Conservation (phyloP, 2,113 vertebrate genomes). For the Cranoglanis bouderius region DNA sequence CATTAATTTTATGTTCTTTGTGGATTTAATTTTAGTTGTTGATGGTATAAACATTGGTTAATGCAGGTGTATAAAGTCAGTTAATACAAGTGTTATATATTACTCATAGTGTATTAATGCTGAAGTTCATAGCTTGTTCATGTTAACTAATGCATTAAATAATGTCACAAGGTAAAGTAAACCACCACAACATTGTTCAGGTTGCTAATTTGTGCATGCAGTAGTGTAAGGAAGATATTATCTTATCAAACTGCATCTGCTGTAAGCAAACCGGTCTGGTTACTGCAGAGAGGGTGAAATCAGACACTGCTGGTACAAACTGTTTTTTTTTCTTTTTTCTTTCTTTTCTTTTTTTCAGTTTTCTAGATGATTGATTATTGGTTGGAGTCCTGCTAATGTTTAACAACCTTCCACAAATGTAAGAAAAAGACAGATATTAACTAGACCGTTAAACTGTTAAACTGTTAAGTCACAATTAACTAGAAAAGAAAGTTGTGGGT, state of each 20-base stretch:
- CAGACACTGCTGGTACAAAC: slow-evolving; percentile 3
- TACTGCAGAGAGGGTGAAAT: not conserved
- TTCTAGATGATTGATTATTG: slow-evolving; percentile 13
- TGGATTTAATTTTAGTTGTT: not conserved
- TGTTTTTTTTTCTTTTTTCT: not conserved
- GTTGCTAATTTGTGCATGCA: not conserved
- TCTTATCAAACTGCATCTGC: slow-evolving; percentile 30
- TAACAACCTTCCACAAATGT: not conserved
- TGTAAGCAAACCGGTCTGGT: slow-evolving; percentile 17
- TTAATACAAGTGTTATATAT: not conserved
- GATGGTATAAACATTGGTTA: not conserved
- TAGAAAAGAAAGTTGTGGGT: not conserved
- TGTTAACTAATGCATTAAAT: not conserved
- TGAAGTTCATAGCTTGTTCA: not conserved
- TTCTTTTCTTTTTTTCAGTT: not conserved
- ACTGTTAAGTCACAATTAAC: not conserved
- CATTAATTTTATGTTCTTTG: not conserved
- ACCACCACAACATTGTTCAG: not conserved
- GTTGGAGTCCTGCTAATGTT: not conserved
- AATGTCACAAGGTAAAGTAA: not conserved
- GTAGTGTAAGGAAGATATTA: not conserved
- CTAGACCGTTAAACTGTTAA: not conserved
- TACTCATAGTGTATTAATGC: not conserved
- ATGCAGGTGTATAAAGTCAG: not conserved
- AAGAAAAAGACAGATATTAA: not conserved